These are phyloP conservation scores for Leucophenga montana DNA, from an alignment of 2,888 invertebrate genomes.

Conservation along the genomic window DNA sequence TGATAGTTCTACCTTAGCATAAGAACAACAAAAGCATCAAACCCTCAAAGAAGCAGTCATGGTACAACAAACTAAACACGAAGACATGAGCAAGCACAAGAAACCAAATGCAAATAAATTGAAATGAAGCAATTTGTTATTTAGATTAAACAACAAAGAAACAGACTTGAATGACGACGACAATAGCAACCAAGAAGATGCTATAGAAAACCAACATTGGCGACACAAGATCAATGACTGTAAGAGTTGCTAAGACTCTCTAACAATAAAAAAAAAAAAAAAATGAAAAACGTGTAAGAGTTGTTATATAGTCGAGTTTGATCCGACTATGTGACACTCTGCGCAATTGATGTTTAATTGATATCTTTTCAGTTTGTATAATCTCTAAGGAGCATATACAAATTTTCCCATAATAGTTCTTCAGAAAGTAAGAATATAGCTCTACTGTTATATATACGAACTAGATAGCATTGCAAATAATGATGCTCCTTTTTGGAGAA, in stretches of 20 bases:
- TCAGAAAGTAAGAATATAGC: too few species aligned
- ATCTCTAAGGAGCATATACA: too few species aligned
- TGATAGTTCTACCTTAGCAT: background rate
- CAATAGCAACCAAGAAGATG: slow-evolving; percentile 39
- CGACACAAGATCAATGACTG: slow-evolving; percentile 32
- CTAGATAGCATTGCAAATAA: too few species aligned
- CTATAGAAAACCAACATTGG: slow-evolving; percentile 36
- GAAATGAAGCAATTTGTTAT: slow-evolving; percentile 66
- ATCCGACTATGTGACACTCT: background rate
- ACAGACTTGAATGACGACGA: background rate
- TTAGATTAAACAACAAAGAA: slow-evolving; percentile 54
- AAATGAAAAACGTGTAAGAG: too few species aligned
- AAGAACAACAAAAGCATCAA: slow-evolving; percentile 44
- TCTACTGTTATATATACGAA: too few species aligned
- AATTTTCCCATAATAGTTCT: too few species aligned
- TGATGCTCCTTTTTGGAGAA: too few species aligned
- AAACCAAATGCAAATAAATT: slow-evolving; percentile 62
- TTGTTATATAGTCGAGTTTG: background rate
- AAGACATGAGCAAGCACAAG: slow-evolving; percentile 40
- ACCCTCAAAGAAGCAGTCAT: slow-evolving; percentile 42
- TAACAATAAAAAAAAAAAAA: background rate
- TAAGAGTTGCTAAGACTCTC: background rate
- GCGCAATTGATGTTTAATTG: too few species aligned
- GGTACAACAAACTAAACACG: slow-evolving; percentile 36
- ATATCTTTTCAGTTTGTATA: too few species aligned